Percentiles rank a stretch among this genome's conserved stretches.
These are phyloP conservation scores for Zosterops japonicus DNA, from an alignment of 2,113 vertebrate genomes.

Conservation along the genomic window DNA sequence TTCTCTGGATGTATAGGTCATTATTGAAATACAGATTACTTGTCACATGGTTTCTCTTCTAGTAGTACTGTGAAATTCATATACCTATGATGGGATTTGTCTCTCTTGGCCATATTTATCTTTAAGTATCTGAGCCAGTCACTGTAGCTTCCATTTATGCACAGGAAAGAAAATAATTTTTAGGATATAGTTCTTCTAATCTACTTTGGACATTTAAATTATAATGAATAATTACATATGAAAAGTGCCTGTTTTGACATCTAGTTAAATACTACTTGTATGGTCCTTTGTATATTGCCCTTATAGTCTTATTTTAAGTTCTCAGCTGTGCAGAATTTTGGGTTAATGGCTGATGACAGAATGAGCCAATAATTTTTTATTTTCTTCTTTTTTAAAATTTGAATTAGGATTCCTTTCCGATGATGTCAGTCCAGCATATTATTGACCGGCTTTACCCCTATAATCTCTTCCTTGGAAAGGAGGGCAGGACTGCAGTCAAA, in stretches of 20 bases:
- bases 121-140: background rate
- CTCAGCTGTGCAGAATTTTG: background rate
- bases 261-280: background rate
- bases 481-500: slow-evolving; percentile 88
- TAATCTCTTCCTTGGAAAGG: slow-evolving; percentile 83
- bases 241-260: background rate
- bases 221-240: background rate
- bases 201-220: background rate
- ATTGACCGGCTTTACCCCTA: slow-evolving; percentile 91
- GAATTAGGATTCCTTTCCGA: slow-evolving; percentile 86
- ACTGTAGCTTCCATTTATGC: background rate
- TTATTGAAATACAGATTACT: background rate
- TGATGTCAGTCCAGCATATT: slow-evolving; percentile 83
- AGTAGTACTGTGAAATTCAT: background rate
- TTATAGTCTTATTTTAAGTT: background rate
- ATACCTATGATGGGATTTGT: background rate
- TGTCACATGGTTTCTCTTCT: background rate
- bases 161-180: background rate
- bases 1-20: background rate
- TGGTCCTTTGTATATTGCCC: background rate
- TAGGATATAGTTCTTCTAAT: background rate
- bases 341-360: background rate
- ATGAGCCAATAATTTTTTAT: background rate
- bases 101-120: background rate
- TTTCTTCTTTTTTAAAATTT: background rate